Base-by-base conservation (phyloP, 2,888 invertebrate genomes). In the Elysia crispata region DNA sequence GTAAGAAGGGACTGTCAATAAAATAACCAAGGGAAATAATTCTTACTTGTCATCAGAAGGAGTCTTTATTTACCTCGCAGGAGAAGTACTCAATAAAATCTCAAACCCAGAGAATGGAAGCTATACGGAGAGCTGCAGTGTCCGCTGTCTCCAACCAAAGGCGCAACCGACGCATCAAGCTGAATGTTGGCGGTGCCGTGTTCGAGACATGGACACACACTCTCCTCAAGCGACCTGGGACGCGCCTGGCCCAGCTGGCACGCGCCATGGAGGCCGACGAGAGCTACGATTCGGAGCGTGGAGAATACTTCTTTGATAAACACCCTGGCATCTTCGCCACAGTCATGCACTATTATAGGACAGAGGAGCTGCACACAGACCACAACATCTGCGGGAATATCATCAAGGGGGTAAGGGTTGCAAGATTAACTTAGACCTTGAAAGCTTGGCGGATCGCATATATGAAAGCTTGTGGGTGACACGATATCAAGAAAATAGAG, bases 241-340 rank as follows among this genome's bases (percentile, higher is more conserved):
- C 90, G 11, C 83, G 91, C 15, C 86, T 91, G 33, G 90, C 90
- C 8, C 82, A 87, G 33, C 82, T 91, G 76, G 87, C 91, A 0
- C 80, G 86, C 0, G 86, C 89, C 0, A 85, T 86, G 60, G 89
- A 90, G 67, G 83, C 85, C 0, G 91, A 91, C 81, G 90, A 90
- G 70, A 86, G 83, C 0, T 91, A 89, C 85, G 91, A 91, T 80
- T 67, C 70, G 0, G 88, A 87, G 23, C 82, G 82, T 1, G 78
- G 86, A 5, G 91, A 91, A 79, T 91, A 87, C 81, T 91, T 91
- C 83, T 91, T 91, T 82, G 91, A 91, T 83, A 82, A 91, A 20
- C 90, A 91, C 80, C 89, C 91, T 0, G 87, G 88, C 1, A 90
- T 89, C 5, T 91, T 91, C 78, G 85, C 88, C 0, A 83, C 87